Conservation (phyloP, 2,888 invertebrate genomes). For the Plutella xylostella region DNA sequence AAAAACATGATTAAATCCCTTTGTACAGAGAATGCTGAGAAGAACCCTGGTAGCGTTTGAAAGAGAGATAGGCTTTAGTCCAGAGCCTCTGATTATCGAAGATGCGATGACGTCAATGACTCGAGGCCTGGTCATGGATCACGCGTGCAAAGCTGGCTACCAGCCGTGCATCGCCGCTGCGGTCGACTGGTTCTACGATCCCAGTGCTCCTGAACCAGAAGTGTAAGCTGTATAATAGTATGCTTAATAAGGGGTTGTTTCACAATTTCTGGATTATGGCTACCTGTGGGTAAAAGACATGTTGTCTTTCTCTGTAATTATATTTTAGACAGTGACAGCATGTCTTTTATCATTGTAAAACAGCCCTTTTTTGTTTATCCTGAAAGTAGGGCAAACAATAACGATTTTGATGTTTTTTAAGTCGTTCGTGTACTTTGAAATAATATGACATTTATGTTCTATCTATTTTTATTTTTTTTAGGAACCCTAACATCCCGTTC, state of each 20-base stretch:
- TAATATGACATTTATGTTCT: too few relatives aligned
- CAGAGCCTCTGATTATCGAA: conserved; percentile 31
- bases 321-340: too few relatives aligned
- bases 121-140: conserved; percentile 56
- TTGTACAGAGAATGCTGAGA: conserved; percentile 44
- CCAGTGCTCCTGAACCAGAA: conserved; percentile 26
- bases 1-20: neutral
- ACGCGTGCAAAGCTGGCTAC: conserved; percentile 47
- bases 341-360: too few relatives aligned
- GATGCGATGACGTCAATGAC: conserved; percentile 43
- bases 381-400: too few relatives aligned
- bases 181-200: conserved; percentile 50
- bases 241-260: too few relatives aligned
- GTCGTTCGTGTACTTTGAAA: too few relatives aligned
- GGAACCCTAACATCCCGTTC: conserved; percentile 48
- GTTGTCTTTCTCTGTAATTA: too few relatives aligned
- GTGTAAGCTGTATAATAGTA: conserved; percentile 53
- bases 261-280: too few relatives aligned
- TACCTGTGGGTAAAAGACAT: too few relatives aligned
- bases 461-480: too few relatives aligned
- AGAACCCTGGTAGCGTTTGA: conserved; percentile 39
- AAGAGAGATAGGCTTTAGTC: conserved; percentile 38
- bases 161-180: conserved; percentile 54
- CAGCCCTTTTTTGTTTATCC: too few relatives aligned
- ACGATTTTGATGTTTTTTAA: too few relatives aligned